A percentile compares a stretch with the other conserved stretches of the same genome.
Evolutionary conservation across 2,113 vertebrate genomes (phyloP).

Genomic region (Corydoras maculifer): DNA sequence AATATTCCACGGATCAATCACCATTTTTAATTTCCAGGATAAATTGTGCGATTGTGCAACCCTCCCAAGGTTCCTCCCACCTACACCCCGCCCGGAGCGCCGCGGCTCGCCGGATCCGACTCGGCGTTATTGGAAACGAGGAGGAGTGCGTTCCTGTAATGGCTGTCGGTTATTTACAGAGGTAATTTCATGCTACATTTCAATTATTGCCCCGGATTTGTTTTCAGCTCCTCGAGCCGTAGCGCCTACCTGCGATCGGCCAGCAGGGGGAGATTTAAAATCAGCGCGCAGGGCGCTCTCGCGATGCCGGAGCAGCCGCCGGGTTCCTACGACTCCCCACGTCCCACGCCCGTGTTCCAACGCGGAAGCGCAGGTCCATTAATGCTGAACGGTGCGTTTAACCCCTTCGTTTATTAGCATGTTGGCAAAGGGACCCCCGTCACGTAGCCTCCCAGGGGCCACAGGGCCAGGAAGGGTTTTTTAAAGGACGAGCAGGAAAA

Average conservation of each 20-base stretch:
- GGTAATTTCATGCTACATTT: slow-evolving; percentile 99
- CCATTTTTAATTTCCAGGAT: slow-evolving; percentile 78
- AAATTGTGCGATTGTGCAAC: slow-evolving; percentile 66
- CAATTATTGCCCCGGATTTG: slow-evolving; percentile 96
- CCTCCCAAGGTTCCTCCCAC: slow-evolving; percentile 66
- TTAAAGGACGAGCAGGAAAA: too few species aligned
- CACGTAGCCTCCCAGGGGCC: too few species aligned
- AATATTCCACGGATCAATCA: slow-evolving; percentile 89
- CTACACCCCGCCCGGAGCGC: slow-evolving; percentile 39
- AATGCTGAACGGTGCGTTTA: slow-evolving; percentile 61
- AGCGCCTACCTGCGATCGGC: slow-evolving; percentile 77
- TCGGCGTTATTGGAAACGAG: slow-evolving; percentile 71
- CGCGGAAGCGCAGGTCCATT: slow-evolving; percentile 73
- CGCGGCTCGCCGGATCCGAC: slow-evolving; percentile 46
- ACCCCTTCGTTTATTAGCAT: slow-evolving; percentile 40
- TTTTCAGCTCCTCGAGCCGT: slow-evolving; percentile 83
- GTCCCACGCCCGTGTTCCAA: slow-evolving; percentile 71
- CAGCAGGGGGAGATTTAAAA: slow-evolving; percentile 73
- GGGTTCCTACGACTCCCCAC: slow-evolving; percentile 71
- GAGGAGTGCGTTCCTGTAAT: slow-evolving; percentile 85
- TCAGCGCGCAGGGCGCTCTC: slow-evolving; percentile 48
- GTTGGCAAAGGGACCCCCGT: slow-evolving; percentile 38
- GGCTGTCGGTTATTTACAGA: slow-evolving; percentile 95
- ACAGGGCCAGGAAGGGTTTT: too few species aligned
- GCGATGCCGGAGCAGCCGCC: slow-evolving; percentile 65